Conservation (phyloP, 2,797 vertebrate genomes). For the Gambelia wislizenii region DNA sequence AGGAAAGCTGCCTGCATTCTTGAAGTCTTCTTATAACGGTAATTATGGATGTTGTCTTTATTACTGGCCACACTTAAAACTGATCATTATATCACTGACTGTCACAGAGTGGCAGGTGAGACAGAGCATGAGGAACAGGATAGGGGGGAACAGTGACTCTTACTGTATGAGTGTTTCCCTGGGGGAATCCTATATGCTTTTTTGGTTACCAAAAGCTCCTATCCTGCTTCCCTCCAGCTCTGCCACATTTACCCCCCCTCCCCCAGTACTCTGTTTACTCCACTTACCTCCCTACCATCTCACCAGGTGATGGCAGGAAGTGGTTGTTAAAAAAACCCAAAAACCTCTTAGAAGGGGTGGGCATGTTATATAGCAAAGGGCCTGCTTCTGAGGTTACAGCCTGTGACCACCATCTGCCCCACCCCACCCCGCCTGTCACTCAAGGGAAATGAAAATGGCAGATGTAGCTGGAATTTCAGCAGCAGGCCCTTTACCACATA, state of each 20-base stretch:
- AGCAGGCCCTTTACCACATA: background rate
- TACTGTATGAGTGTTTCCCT: background rate
- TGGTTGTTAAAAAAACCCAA: background rate
- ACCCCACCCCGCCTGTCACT: background rate
- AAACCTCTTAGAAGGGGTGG: background rate
- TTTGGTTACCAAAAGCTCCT: background rate
- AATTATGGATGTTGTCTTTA: no score
- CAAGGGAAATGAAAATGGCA: background rate
- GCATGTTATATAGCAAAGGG: background rate
- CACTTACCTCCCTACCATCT: background rate
- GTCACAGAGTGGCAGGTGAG: background rate
- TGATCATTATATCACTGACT: background rate
- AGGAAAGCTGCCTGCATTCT: no score
- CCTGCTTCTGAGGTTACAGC: background rate
- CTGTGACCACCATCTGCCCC: background rate
- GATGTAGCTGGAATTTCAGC: background rate
- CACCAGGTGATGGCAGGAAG: background rate
- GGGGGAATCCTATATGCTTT: background rate
- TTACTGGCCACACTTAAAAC: no score
- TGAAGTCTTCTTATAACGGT: no score
- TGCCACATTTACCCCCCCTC: background rate
- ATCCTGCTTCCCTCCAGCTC: background rate
- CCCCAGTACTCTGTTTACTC: background rate
- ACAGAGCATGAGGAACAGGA: background rate
- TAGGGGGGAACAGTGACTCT: background rate